These are phyloP conservation scores for Pygoscelis adeliae DNA, from an alignment of 2,113 vertebrate species.

Conservation along the genomic window DNA sequence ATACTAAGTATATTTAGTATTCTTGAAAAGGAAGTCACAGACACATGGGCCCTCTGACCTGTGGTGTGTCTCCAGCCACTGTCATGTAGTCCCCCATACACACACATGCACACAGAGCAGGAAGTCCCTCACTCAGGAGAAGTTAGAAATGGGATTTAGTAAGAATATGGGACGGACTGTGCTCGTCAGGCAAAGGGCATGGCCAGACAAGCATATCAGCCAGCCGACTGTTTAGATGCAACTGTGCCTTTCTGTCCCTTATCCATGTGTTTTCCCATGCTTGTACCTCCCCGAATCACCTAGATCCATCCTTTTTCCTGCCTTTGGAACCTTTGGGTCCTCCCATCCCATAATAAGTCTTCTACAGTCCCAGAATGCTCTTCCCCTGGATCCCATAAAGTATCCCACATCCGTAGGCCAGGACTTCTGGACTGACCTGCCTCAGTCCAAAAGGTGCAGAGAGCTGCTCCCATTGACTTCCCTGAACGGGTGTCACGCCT, in stretches of 20 bases:
- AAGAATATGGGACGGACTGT: neutral
- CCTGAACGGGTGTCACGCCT: neutral
- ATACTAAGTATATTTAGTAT: neutral
- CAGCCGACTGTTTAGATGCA: neutral
- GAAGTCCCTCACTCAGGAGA: neutral
- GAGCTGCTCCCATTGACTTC: neutral
- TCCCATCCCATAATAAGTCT: neutral
- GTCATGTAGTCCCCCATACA: too few species aligned
- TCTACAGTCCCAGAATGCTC: neutral
- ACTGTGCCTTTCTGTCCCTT: neutral
- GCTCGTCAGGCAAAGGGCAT: neutral
- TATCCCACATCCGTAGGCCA: neutral
- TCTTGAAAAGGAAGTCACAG: neutral
- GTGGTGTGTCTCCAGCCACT: neutral
- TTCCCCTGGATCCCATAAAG: neutral
- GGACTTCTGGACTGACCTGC: neutral
- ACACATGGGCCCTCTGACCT: neutral
- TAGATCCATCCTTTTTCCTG: neutral
- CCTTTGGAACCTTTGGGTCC: neutral
- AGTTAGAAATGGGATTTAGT: neutral
- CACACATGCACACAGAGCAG: rapidly evolving
- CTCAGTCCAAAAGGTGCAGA: neutral
- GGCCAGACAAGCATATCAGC: neutral
- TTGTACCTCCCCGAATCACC: neutral
- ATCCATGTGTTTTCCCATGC: neutral